Conservation (phyloP, 1,140 invertebrate genomes). For the Calliphora vicina region DNA sequence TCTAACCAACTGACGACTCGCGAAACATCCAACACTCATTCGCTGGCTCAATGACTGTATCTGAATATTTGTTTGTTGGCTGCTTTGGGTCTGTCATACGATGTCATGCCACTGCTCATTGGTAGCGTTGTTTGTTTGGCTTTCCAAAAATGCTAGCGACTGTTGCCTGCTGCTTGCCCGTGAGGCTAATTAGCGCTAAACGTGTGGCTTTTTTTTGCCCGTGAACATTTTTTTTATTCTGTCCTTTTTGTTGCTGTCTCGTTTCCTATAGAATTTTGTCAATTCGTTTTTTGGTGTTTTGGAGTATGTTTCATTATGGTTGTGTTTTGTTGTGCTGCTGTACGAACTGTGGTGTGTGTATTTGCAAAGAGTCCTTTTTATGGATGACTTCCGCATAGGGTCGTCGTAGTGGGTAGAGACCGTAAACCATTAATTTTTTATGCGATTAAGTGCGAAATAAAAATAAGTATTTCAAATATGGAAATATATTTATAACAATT, state of each 20-base stretch:
- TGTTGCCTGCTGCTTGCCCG: slow-evolving; percentile 15
- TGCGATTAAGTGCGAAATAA: slow-evolving; percentile 26
- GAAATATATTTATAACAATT: too few relatives aligned
- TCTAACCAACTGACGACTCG: background rate
- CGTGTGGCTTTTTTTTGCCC: slow-evolving; percentile 20
- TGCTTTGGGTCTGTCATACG: background rate
- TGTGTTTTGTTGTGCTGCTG: background rate
- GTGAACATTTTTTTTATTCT: background rate
- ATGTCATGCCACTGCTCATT: too few relatives aligned
- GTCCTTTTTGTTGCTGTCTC: background rate
- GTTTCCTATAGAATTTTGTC: background rate
- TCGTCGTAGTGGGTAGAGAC: background rate
- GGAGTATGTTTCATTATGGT: background rate
- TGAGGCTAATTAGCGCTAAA: slow-evolving; percentile 33
- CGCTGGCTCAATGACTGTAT: background rate
- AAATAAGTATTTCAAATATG: background rate
- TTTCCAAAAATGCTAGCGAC: background rate
- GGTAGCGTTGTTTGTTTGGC: background rate
- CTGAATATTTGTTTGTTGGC: background rate
- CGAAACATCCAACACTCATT: too few relatives aligned
- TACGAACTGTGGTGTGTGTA: background rate
- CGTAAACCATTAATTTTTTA: slow-evolving; percentile 23
- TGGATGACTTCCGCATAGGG: background rate
- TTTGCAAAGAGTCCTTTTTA: background rate
- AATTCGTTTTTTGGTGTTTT: background rate